Evolutionary conservation across 2,797 vertebrate genomes (phyloP).

Genomic region (Smutsia temminckii): DNA sequence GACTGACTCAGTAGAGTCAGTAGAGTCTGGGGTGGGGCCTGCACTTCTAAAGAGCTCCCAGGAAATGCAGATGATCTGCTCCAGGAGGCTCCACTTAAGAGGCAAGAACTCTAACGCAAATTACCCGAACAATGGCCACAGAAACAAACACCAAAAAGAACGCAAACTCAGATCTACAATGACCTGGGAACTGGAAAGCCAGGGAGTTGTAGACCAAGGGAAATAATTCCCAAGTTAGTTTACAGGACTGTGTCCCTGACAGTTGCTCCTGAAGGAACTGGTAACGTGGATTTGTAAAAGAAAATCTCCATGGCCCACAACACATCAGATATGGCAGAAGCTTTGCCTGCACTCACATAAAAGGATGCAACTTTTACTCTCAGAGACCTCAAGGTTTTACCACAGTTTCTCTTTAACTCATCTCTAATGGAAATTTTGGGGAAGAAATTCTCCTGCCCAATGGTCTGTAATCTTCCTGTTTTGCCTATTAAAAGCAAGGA

Average conservation of each 20-base stretch:
- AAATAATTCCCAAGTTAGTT: background rate
- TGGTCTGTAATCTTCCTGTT: background rate
- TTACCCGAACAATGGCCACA: background rate
- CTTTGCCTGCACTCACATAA: background rate
- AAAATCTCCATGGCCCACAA: background rate
- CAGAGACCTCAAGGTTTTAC: conserved; percentile 3
- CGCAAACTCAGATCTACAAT: background rate
- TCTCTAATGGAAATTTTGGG: background rate
- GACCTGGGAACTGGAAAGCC: background rate
- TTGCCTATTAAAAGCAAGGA: background rate
- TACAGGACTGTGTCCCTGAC: background rate
- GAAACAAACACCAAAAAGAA: conserved; percentile 1
- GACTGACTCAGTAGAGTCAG: background rate
- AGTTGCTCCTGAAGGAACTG: background rate
- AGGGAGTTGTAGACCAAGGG: background rate
- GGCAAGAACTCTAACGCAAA: background rate
- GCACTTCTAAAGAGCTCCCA: background rate
- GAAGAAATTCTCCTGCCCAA: background rate
- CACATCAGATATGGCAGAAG: background rate
- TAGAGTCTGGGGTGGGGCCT: background rate
- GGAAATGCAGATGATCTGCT: background rate
- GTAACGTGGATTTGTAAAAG: background rate
- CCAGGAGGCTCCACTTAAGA: background rate
- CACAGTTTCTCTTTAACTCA: background rate
- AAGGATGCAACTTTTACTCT: background rate